Percentiles rank a stretch among this genome's conserved stretches.
These are phyloP conservation scores for Lithosia quadra DNA, from an alignment of 2,888 invertebrate species.

Conservation along the genomic window DNA sequence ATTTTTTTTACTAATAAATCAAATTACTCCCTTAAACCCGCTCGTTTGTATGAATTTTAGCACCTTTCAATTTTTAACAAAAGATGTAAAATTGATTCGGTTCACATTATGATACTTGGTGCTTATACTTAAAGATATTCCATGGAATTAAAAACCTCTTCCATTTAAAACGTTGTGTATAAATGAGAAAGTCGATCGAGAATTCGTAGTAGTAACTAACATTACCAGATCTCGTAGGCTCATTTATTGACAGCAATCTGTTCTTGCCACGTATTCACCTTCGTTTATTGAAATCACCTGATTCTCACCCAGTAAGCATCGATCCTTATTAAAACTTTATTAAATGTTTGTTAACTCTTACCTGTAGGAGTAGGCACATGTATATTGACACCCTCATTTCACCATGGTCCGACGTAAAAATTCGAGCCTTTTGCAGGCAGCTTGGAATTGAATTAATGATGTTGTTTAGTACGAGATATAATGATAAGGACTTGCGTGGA, in stretches of 20 bases:
- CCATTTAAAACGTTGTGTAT: too few species aligned
- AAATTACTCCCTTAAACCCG: too few species aligned
- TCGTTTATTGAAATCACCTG: constrained; percentile 46
- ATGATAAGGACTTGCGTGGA: too few species aligned
- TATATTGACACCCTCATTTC: neutral
- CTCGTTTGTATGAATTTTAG: too few species aligned
- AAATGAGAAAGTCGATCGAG: constrained; percentile 23
- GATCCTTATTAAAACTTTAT: neutral
- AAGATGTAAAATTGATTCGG: too few species aligned
- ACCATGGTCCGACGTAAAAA: neutral
- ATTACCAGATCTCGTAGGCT: constrained; percentile 45
- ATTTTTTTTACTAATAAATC: too few species aligned
- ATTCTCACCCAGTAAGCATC: constrained; percentile 1
- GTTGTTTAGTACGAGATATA: neutral
- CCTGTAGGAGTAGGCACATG: neutral
- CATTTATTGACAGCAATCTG: constrained; percentile 60
- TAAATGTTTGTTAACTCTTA: neutral
- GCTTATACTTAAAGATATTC: too few species aligned
- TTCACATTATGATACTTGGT: too few species aligned
- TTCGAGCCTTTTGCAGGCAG: too few species aligned
- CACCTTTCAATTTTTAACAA: too few species aligned
- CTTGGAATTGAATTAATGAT: too few species aligned
- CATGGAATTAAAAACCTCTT: too few species aligned
- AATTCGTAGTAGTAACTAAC: constrained; percentile 28
- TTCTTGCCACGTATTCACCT: constrained; percentile 46